These are phyloP conservation scores for Ashinkailepas kermadecensis DNA, from an alignment of 2,888 invertebrate genomes.

Conservation along the genomic window DNA sequence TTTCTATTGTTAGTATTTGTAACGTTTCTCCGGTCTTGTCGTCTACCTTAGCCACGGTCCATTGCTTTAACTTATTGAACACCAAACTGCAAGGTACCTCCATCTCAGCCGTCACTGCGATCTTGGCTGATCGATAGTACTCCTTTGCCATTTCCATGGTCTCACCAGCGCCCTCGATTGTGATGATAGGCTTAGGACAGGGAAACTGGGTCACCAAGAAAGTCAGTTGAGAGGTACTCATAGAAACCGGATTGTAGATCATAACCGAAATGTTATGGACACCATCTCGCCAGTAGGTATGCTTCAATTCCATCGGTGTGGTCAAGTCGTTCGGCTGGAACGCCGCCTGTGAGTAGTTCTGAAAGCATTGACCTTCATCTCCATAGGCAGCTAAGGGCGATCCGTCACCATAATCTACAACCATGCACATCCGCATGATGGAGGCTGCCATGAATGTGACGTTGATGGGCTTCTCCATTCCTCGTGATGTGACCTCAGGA, in stretches of 20 bases:
- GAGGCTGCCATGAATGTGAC: not conserved
- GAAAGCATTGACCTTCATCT: not conserved
- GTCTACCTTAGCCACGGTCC: not conserved
- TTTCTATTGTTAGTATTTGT: not conserved
- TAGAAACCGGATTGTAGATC: not conserved
- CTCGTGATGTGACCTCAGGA: not conserved
- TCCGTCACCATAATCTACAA: conserved; percentile 5
- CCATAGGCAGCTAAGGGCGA: conserved; percentile 9
- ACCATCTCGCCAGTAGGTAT: conserved; percentile 6
- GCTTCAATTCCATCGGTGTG: not conserved
- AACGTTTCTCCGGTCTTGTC: not conserved
- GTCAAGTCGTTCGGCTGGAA: not conserved
- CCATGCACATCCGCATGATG: not conserved
- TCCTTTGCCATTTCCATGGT: not conserved
- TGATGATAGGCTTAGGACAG: not conserved
- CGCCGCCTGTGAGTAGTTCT: not conserved
- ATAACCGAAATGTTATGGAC: not conserved
- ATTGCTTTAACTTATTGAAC: not conserved
- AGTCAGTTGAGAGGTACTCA: not conserved
- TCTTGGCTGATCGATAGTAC: not conserved
- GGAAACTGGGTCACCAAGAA: not conserved
- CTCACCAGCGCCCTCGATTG: not conserved
- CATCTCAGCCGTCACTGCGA: not conserved
- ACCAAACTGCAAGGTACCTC: not conserved
- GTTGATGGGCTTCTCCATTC: not conserved